phyloP scores from a whole-genome alignment of 2,888 invertebrate species.

The Megamerina dolium region DNA sequence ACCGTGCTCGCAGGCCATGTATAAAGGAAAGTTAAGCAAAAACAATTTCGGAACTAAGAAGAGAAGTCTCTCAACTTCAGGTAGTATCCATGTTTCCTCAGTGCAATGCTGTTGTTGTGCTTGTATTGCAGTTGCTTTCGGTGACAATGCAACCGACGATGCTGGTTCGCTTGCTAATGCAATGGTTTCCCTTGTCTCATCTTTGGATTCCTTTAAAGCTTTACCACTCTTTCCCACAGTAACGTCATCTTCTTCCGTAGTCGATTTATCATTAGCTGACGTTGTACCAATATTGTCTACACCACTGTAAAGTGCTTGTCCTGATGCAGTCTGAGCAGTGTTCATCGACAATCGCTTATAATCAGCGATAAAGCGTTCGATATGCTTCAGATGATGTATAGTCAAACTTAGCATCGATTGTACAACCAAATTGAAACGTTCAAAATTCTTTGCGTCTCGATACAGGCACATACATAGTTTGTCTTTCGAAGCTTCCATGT shows the following conservation, averaged over 20 bases:
- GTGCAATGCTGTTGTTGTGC: slow-evolving; percentile 30
- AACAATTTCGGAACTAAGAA: slow-evolving; percentile 84
- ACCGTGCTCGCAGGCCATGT: slow-evolving; percentile 81
- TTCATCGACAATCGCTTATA: slow-evolving; percentile 44
- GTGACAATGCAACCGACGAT: not conserved
- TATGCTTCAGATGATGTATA: slow-evolving; percentile 73
- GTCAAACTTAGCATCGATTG: slow-evolving; percentile 81
- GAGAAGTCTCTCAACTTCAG: slow-evolving; percentile 82
- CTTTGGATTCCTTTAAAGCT: not conserved
- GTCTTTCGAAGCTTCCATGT: slow-evolving; percentile 85
- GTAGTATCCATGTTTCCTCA: slow-evolving; percentile 62
- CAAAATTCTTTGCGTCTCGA: slow-evolving; percentile 86
- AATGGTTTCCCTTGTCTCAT: slow-evolving; percentile 4
- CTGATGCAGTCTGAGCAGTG: slow-evolving; percentile 9
- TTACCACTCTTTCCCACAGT: not conserved
- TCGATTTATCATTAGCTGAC: not conserved
- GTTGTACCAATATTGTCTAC: slow-evolving; percentile 6
- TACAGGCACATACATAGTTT: slow-evolving; percentile 95
- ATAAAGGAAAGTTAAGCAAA: slow-evolving; percentile 81
- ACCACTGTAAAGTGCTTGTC: slow-evolving; percentile 5
- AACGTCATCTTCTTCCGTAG: not conserved
- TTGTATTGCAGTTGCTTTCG: slow-evolving; percentile 7
- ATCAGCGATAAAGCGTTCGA: slow-evolving; percentile 55
- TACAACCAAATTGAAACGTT: slow-evolving; percentile 80
- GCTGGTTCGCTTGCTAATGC: not conserved